Percentiles rank a stretch among this genome's conserved stretches.
These are phyloP conservation scores for Diplodus sargus DNA, from an alignment of 2,797 vertebrate species.

Conservation along the genomic window DNA sequence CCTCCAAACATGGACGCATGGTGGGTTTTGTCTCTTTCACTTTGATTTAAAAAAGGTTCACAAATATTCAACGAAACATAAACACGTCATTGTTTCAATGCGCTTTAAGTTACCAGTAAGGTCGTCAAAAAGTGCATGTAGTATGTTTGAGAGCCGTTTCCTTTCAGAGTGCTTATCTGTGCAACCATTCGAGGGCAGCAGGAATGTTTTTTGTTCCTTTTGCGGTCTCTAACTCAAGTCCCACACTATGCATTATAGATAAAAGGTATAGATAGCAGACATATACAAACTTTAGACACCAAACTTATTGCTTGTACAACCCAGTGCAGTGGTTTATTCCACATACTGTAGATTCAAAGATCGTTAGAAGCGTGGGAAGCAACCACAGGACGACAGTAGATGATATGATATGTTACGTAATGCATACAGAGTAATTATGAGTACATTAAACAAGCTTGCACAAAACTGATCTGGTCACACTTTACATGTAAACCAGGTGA, in stretches of 20 bases:
- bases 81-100: neutral
- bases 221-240: neutral
- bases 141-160: neutral
- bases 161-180: neutral
- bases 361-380: neutral
- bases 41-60: neutral
- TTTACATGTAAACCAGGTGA: neutral
- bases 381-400: neutral
- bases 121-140: neutral
- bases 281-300: neutral
- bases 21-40: neutral
- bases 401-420: neutral
- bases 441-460: neutral
- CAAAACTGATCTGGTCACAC: neutral
- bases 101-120: neutral
- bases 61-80: neutral
- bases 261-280: no score
- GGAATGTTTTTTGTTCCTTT: neutral
- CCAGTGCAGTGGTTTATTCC: neutral
- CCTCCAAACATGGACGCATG: neutral
- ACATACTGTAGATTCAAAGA: neutral
- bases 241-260: no score
- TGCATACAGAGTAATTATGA: neutral
- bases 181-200: neutral
- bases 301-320: neutral